Percentiles rank a stretch among this genome's conserved stretches.
Conservation (phyloP, 2,888 invertebrate species). For the Therioaphis trifolii region DNA sequence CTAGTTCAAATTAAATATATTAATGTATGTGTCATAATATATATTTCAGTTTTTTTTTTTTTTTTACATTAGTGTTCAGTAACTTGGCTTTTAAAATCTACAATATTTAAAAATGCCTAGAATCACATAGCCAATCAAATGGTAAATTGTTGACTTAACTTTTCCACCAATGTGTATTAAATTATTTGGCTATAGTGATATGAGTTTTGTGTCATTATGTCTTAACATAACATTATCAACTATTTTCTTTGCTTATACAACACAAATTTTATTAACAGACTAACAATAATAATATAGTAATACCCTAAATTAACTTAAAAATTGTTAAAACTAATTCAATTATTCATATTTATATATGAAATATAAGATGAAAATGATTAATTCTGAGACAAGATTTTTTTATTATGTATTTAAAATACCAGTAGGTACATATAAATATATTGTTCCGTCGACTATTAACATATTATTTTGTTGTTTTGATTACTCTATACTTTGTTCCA, state of each 20-base stretch:
- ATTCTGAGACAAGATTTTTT: too few relatives aligned
- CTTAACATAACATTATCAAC: neutral
- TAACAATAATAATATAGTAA: conserved; percentile 11
- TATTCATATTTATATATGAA: neutral
- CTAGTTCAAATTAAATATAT: neutral
- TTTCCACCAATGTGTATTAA: conserved; percentile 46
- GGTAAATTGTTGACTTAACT: neutral
- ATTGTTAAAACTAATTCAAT: neutral
- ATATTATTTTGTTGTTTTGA: too few relatives aligned
- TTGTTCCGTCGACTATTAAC: too few relatives aligned
- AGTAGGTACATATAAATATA: too few relatives aligned
- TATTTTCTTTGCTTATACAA: conserved; percentile 3
- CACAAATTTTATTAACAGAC: neutral
- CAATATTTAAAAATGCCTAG: conserved; percentile 32
- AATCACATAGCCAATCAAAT: conserved; percentile 41
- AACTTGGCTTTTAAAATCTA: conserved; percentile 11
- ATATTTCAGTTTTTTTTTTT: neutral
- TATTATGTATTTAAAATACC: too few relatives aligned
- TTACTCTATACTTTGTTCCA: too few relatives aligned
- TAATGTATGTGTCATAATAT: neutral
- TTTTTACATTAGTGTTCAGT: neutral
- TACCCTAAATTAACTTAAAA: neutral
- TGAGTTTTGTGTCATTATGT: neutral
- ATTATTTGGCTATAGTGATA: conserved; percentile 20
- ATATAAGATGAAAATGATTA: too few relatives aligned